A percentile compares a stretch with the other conserved stretches of the same genome.
These are phyloP conservation scores for Hydropsyche tenuis DNA, from an alignment of 1,140 invertebrate genomes.

Conservation along the genomic window DNA sequence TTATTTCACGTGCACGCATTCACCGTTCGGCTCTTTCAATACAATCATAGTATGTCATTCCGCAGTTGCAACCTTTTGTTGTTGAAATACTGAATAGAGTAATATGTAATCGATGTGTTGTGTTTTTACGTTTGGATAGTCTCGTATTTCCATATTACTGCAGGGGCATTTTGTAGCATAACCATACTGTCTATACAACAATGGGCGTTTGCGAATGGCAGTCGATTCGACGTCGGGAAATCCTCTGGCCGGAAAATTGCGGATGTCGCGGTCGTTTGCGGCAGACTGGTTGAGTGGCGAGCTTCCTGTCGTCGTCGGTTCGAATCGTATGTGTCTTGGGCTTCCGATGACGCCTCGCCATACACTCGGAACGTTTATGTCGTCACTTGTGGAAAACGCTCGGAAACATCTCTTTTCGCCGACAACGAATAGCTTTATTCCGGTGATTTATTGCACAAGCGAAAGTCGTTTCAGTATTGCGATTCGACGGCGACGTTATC, in stretches of 20 bases:
- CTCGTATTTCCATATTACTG: neutral
- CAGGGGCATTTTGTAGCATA: too few relatives aligned
- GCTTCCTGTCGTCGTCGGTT: slow-evolving; percentile 34
- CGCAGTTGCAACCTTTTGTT: too few relatives aligned
- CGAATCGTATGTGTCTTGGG: slow-evolving; percentile 28
- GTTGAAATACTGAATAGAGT: neutral
- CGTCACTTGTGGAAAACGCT: neutral
- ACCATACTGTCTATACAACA: too few relatives aligned
- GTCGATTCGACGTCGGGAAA: slow-evolving; percentile 28
- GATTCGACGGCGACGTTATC: neutral
- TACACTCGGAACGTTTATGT: slow-evolving; percentile 2
- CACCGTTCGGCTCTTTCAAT: too few relatives aligned
- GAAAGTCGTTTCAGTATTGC: neutral
- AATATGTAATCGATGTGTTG: neutral
- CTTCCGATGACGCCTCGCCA: slow-evolving; percentile 27
- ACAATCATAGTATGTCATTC: too few relatives aligned
- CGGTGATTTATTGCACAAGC: neutral
- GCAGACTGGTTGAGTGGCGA: slow-evolving; percentile 28
- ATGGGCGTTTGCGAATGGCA: slow-evolving; percentile 11
- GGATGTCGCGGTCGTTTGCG: slow-evolving; percentile 33
- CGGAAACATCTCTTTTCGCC: too few relatives aligned
- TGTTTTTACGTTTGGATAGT: neutral
- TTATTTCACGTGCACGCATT: too few relatives aligned
- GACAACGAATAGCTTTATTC: too few relatives aligned
- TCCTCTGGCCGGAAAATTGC: slow-evolving; percentile 36